Evolutionary conservation across 2,113 vertebrate genomes (phyloP).

Genomic region (Catharus fuscescens): DNA sequence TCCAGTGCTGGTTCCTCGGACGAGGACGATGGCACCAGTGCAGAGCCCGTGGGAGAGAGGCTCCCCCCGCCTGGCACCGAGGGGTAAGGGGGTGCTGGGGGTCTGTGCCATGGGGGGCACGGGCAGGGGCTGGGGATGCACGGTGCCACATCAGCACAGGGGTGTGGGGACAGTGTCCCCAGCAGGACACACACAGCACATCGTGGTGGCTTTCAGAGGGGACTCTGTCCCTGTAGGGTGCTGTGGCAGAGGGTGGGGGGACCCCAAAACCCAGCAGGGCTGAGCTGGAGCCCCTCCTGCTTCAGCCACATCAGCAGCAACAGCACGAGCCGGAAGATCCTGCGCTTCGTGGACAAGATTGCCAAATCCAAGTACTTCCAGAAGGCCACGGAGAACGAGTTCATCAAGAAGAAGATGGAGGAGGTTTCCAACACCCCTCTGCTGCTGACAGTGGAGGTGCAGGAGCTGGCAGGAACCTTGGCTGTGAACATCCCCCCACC

Average conservation of each 20-base stretch:
- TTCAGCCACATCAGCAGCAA: constrained; percentile 64
- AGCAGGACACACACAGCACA: neutral
- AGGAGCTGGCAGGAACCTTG: constrained; percentile 84
- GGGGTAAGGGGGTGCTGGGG: constrained; percentile 67
- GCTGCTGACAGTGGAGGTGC: constrained; percentile 87
- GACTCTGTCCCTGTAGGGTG: neutral
- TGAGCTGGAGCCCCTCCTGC: neutral
- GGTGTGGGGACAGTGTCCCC: rapidly evolving
- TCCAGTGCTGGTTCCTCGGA: constrained; percentile 88
- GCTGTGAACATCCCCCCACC: constrained; percentile 86
- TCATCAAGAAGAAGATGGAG: constrained; percentile 91
- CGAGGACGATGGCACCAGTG: constrained; percentile 76
- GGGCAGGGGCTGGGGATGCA: neutral
- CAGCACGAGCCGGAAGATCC: constrained; percentile 84
- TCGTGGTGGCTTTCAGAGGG: rapidly evolving
- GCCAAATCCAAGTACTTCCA: constrained; percentile 91
- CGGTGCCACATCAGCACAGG: rapidly evolving
- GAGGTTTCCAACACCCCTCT: constrained; percentile 89
- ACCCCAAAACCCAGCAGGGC: neutral
- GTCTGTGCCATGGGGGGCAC: rapidly evolving
- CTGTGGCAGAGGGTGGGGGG: neutral
- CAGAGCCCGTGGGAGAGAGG: constrained; percentile 78
- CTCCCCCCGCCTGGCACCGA: constrained; percentile 53
- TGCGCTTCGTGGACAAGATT: constrained; percentile 89
- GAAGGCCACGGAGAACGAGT: constrained; percentile 87